phyloP scores from a whole-genome alignment of 2,113 vertebrate genomes.

The Sturnus vulgaris region DNA sequence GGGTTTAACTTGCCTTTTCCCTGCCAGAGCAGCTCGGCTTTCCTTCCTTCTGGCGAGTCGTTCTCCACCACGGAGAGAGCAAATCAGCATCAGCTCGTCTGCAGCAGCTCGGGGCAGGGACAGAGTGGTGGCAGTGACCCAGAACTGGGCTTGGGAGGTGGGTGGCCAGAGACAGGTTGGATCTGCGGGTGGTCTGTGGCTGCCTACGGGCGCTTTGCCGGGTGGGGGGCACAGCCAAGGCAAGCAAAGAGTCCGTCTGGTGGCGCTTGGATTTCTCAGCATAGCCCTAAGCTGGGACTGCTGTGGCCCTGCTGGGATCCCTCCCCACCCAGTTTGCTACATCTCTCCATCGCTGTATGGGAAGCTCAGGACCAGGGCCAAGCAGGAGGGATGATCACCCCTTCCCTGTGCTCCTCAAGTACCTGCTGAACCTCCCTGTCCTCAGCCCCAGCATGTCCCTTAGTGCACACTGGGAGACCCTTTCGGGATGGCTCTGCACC shows the following conservation, averaged over 20 bases:
- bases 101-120: not conserved
- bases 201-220: fast-evolving
- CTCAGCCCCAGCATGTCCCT: not conserved
- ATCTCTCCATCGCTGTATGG: fast-evolving
- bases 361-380: not conserved
- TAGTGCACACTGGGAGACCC: too few relatives aligned
- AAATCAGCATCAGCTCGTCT: not conserved
- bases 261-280: not conserved
- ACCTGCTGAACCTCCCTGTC: not conserved
- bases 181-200: not conserved
- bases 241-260: not conserved
- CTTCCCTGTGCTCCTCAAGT: not conserved
- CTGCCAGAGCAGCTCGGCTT: not conserved
- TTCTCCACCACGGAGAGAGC: fast-evolving
- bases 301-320: not conserved
- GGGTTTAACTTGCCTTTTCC: not conserved
- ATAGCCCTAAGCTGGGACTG: not conserved
- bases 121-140: not conserved
- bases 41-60: fast-evolving
- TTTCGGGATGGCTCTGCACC: not conserved
- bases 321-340: not conserved
- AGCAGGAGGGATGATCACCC: not conserved
- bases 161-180: not conserved
- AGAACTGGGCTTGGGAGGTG: not conserved
- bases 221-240: not conserved